These are phyloP conservation scores for Corythaixoides concolor DNA, from an alignment of 2,113 vertebrate genomes.

Conservation along the genomic window DNA sequence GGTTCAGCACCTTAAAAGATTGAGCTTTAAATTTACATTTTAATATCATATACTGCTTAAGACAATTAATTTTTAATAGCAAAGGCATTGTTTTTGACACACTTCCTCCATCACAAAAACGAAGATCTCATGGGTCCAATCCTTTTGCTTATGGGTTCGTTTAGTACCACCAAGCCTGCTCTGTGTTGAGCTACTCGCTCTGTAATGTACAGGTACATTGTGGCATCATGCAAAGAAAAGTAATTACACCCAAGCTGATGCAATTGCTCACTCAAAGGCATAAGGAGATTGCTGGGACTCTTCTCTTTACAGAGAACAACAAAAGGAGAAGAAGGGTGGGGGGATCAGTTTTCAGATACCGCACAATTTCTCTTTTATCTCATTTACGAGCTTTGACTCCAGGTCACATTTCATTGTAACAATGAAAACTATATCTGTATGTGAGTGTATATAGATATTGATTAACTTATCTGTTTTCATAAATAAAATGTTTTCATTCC, in stretches of 20 bases:
- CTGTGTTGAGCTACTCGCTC: not conserved
- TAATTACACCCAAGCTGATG: not conserved
- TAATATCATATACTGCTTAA: not conserved
- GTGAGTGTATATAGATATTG: too few relatives aligned
- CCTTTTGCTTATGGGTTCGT: not conserved
- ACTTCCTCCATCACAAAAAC: not conserved
- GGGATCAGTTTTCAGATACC: not conserved
- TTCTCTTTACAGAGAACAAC: not conserved
- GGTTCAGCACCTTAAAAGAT: not conserved
- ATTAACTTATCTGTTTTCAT: not conserved
- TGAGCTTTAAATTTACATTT: slow-evolving; percentile 13
- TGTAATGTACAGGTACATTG: not conserved
- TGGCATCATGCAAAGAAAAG: not conserved
- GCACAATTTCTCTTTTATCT: not conserved
- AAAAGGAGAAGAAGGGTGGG: not conserved
- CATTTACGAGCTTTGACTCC: not conserved
- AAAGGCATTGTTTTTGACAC: not conserved
- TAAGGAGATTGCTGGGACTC: not conserved
- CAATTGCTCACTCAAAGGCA: not conserved
- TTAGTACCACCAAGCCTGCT: too few relatives aligned
- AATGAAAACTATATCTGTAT: not conserved
- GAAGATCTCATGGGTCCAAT: not conserved
- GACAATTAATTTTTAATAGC: slow-evolving; percentile 27
- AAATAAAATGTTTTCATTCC: not conserved
- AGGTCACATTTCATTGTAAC: not conserved